Base-by-base conservation (phyloP, 92 coral and sea anemone genomes). In the Palythoa grandiflora region DNA sequence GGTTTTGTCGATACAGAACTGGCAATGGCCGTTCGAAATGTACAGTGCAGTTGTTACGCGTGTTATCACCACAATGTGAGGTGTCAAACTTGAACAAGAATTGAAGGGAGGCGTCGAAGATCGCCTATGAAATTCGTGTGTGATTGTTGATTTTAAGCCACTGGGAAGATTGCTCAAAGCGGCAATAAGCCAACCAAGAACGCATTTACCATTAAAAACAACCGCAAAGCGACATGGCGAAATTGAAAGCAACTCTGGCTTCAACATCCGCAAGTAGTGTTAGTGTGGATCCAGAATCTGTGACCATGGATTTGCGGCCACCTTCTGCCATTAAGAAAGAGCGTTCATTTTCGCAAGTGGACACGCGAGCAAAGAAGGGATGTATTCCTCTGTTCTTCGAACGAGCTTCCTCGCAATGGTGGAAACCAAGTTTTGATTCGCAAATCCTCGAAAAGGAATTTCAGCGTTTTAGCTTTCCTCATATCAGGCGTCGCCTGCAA, bases 361-460 rank as follows among this genome's bases (percentile, higher is more conserved):
- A 97, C 88, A 97, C 99, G 80, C 97, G 99, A 44, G 90, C 90
- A 78, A 95, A 97, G 89, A 97, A 97, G 78, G 99, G 99, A 9
- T 97, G 97, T 83, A 93, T 97, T 86, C 99, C 99, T 84, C 92
- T 97, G 91, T 95, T 92, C 90, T 97, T 97, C 89, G 99, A 97
- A 87, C 98, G 99, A 79, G 99, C 99, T 73, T 97, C 99, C 88
- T 97, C 99, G 77, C 96, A 92, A 51, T 97, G 96, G 98, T 95
- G 98, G 99, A 95, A 91, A 87, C 99, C 99, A 75, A 88, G 93
- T 75, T 97, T 97, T 88, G 99, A 97, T 80, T 97, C 99, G 87
- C 89, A 93, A 75, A 93, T 92, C 79, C 92, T 97, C 93, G 99
- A 97, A 85, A 92, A 95, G 87, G 98, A 97, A 89, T 97, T 95